Percentiles rank a stretch among this genome's conserved stretches.
These are phyloP conservation scores for Alethe castanea DNA, from an alignment of 2,113 vertebrate species.

Conservation along the genomic window DNA sequence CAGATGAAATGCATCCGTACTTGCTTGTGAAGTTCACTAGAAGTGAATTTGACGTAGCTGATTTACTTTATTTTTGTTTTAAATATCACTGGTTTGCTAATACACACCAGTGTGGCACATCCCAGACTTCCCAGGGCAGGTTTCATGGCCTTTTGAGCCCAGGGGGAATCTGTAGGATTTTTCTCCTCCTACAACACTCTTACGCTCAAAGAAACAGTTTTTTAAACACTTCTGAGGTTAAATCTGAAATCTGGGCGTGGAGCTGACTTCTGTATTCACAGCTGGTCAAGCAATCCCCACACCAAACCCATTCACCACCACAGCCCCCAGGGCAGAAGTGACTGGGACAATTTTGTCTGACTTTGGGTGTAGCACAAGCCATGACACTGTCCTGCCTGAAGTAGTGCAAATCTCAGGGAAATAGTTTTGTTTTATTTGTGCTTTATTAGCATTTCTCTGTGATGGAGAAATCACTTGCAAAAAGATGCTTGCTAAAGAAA, in stretches of 20 bases:
- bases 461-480: background rate
- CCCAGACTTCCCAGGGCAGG: background rate
- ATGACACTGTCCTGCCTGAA: background rate
- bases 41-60: background rate
- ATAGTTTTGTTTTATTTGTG: background rate
- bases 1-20: background rate
- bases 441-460: background rate
- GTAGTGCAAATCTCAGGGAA: background rate
- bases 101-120: background rate
- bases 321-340: background rate
- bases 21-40: background rate
- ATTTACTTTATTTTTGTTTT: background rate
- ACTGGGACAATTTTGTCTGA: background rate
- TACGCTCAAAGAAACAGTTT: background rate
- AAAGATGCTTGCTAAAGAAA: background rate
- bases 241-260: background rate
- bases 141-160: background rate
- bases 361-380: background rate
- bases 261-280: background rate
- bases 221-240: background rate
- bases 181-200: background rate
- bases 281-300: rapidly evolving
- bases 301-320: background rate
- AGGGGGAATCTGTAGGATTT: background rate
- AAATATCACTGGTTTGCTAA: background rate